Evolutionary conservation across 1,140 invertebrate species (phyloP), one percentile per base, ranked within the genome.

Genomic region (Formica selysi): DNA sequence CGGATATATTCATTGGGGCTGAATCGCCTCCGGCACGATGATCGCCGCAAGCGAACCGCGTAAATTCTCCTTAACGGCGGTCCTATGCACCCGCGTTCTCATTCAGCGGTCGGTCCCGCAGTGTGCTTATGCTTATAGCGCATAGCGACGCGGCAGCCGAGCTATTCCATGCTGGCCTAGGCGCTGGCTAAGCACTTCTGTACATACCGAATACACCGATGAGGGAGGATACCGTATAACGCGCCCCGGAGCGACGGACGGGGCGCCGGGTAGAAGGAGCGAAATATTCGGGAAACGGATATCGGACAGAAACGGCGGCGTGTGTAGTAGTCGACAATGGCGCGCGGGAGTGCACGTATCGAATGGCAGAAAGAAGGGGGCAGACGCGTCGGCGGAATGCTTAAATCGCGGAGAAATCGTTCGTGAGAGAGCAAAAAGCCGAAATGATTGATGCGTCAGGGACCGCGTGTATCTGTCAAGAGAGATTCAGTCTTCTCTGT

Each of bases 161-260:
- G 67, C 65, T 74, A 71, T 80, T 78, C 73, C 88, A 78, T 62
- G 86, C 48, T 65, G 54, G 64, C 78, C 68, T 79, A 87, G 85
- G 87, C 85, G 88, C 88, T 84, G 80, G 87, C 85, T 90, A 90
- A 90, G 90, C 87, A 73, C 81, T 88, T 88, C 57, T 88, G 83
- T 80, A 84, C 81, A 86, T 81, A 87, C 65, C 68, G 87, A 87
- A 76, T 68, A 73, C 74, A 80, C 54, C 62, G 79, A 19, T 16
- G 79, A 22, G 79, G 36, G 68, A 71, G 67, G 65, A 71, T 57
- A 64, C 41, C 51, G 36, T 59, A 64, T 36, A 85, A 65, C 29
- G 76, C 85, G 51, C 57, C 68, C 36, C 44, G 41, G 84, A 67
- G 41, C 38, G 68, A 59, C 41, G 36, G 10, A 51, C 7, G 6